Evolutionary conservation across 2,888 invertebrate genomes (phyloP).

Genomic region (Cabera pusaria): DNA sequence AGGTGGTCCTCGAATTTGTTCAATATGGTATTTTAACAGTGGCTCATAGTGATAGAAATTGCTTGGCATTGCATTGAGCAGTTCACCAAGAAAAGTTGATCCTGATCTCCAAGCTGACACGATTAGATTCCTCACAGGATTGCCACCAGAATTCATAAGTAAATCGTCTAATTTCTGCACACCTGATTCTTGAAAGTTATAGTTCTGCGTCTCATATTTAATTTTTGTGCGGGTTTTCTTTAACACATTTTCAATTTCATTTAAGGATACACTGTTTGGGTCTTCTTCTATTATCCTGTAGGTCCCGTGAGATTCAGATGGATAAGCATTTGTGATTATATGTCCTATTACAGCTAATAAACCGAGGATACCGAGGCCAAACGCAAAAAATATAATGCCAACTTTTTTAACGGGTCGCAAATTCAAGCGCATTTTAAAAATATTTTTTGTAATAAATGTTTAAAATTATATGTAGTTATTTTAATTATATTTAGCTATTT

Average conservation of each 20-base stretch:
- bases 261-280: no score
- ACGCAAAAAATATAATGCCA: no score
- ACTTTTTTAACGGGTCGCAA: no score
- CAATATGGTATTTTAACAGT: constrained; percentile 90
- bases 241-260: constrained; percentile 2
- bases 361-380: no score
- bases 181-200: constrained; percentile 61
- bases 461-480: no score
- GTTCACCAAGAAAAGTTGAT: constrained; percentile 94
- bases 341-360: no score
- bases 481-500: no score
- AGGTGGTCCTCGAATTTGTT: constrained; percentile 90
- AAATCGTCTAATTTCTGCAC: constrained; percentile 85
- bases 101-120: constrained; percentile 95
- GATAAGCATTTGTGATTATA: no score
- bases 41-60: constrained; percentile 97
- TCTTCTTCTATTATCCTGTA: no score
- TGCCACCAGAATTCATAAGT: constrained; percentile 87
- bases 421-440: no score
- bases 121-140: constrained; percentile 89
- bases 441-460: no score
- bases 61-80: constrained; percentile 91
- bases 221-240: constrained; percentile 63
- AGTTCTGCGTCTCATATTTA: constrained; percentile 60
- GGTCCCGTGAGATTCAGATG: no score